Evolutionary conservation across 2,888 invertebrate genomes (phyloP).

Genomic region (Dyspetes luteomarginatus): DNA sequence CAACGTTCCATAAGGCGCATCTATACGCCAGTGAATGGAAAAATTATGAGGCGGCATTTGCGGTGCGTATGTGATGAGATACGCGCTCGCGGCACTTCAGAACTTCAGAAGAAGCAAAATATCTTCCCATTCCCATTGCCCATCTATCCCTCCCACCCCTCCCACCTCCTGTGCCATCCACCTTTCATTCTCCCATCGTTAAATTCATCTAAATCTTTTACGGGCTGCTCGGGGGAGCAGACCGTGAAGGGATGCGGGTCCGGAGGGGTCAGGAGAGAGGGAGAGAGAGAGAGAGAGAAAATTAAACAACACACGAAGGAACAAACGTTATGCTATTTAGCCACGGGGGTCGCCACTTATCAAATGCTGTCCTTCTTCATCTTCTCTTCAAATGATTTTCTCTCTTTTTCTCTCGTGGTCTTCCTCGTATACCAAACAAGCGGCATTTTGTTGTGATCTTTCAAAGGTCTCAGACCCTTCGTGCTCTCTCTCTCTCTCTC

Average conservation of each 20-base stretch:
- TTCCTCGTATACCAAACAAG: constrained; percentile 4
- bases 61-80: constrained; percentile 17
- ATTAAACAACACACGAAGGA: constrained; percentile 21
- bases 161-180: constrained; percentile 59
- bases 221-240: constrained; percentile 2
- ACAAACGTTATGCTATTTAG: constrained; percentile 38
- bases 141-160: constrained; percentile 67
- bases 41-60: constrained; percentile 68
- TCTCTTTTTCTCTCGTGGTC: constrained; percentile 3
- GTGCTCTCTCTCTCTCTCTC: background rate
- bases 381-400: constrained; percentile 5
- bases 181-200: constrained; percentile 15
- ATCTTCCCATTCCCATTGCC: constrained; percentile 66
- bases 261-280: no score
- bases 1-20: constrained; percentile 35
- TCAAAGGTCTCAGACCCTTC: background rate
- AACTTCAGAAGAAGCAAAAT: constrained; percentile 76
- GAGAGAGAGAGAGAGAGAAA: background rate
- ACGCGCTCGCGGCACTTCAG: constrained; percentile 69
- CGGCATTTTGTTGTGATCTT: constrained; percentile 26
- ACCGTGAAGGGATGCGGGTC: no score
- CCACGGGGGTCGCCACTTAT: constrained; percentile 27
- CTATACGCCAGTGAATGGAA: constrained; percentile 73
- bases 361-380: constrained; percentile 14
- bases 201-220: constrained; percentile 26